Conservation (phyloP, 2,888 invertebrate species). For the Watsonalla cultraria region DNA sequence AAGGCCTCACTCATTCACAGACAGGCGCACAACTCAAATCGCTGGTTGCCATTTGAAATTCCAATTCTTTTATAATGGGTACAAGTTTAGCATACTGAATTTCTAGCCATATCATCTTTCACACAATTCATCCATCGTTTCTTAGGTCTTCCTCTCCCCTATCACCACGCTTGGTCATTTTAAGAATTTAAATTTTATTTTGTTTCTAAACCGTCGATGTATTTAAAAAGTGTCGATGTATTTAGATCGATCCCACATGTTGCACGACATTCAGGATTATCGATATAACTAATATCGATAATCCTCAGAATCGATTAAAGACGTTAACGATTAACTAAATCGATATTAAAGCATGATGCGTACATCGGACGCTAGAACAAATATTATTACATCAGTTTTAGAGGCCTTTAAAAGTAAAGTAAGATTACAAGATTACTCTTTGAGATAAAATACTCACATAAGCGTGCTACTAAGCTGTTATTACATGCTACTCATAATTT, state of each 20-base stretch:
- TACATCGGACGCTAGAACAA: constrained; percentile 34
- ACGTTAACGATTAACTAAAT: constrained; percentile 15
- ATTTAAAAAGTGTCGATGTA: constrained; percentile 21
- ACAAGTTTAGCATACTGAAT: too few relatives aligned
- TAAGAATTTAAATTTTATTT: too few relatives aligned
- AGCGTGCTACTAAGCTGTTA: constrained; percentile 50
- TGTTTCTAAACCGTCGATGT: too few relatives aligned
- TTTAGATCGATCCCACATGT: constrained; percentile 36
- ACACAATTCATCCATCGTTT: too few relatives aligned
- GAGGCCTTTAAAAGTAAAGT: constrained; percentile 31
- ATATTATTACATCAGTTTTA: constrained; percentile 49
- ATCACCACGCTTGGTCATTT: too few relatives aligned
- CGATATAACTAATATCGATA: constrained; percentile 18
- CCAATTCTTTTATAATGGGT: too few relatives aligned
- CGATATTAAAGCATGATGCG: constrained; percentile 15
- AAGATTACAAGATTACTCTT: constrained; percentile 33
- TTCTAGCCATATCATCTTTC: too few relatives aligned
- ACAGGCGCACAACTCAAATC: too few relatives aligned
- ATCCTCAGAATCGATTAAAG: constrained; percentile 26
- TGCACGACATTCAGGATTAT: constrained; percentile 18
- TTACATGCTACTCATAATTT: constrained; percentile 57
- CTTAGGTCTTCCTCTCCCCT: too few relatives aligned
- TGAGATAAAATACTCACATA: constrained; percentile 62
- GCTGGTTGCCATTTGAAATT: too few relatives aligned
- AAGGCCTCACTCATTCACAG: too few relatives aligned